Evolutionary conservation across 2,113 vertebrate genomes (phyloP).

Genomic region (Tragelaphus imberbis): DNA sequence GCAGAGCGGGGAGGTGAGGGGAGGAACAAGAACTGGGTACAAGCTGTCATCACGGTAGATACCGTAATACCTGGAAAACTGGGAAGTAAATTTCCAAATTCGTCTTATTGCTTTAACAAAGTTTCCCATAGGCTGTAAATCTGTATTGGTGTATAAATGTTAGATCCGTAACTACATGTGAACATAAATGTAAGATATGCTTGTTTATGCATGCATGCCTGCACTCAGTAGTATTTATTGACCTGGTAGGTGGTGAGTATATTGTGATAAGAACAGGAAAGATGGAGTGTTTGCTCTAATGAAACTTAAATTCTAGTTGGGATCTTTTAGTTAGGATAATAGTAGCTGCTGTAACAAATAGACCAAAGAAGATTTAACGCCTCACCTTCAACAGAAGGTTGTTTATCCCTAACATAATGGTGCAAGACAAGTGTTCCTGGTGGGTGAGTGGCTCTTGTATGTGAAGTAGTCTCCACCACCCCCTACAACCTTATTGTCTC

Average conservation of each 20-base stretch:
- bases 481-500: neutral
- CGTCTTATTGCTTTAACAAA: neutral
- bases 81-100: neutral
- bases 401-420: neutral
- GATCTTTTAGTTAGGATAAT: constrained; percentile 12
- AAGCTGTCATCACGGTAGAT: neutral
- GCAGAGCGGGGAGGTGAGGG: neutral
- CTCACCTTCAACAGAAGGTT: neutral
- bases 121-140: neutral
- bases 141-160: neutral
- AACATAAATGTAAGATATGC: neutral
- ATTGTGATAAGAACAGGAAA: neutral
- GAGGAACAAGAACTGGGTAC: neutral
- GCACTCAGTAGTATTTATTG: neutral
- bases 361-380: neutral
- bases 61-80: neutral
- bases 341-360: neutral
- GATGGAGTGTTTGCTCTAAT: neutral
- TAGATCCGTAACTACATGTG: neutral
- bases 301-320: neutral
- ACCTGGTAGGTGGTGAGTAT: neutral
- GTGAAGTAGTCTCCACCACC: neutral
- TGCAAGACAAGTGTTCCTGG: neutral
- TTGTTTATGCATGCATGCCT: neutral
- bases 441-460: neutral